Base-by-base conservation (phyloP, 2,113 vertebrate species). In the Alexandromys fortis region DNA sequence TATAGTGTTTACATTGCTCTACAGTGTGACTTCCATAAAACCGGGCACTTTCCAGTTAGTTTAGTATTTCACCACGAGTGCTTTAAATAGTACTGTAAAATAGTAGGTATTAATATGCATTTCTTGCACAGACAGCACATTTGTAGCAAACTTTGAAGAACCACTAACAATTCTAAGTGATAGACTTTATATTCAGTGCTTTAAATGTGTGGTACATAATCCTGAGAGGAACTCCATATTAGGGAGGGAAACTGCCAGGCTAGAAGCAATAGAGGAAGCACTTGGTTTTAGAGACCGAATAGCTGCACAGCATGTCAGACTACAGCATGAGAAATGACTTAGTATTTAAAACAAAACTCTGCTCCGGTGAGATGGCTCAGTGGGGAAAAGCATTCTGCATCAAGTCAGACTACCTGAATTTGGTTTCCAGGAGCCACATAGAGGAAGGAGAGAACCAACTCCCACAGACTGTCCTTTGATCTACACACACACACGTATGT, bases 141-240 rank as follows among this genome's bases (percentile, higher is more conserved):
- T 91, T 86, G 77, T 8, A 63, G 61, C 4, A 85, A 75, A 86
- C 33, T n/a, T 81, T 91, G 38, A 97, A 85, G 76, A 76, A 30
- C 58, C 73, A 67, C 45, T 72, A 93, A 93, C 35, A 85, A 45
- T 22, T 67, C 33, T 45, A 90, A 14, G 35, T 70, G 3, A 9
- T 26, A 49, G 8, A 47, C 45, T 30, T 68, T 75, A 88, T 78
- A 58, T 63, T 90, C 70, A 76, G 28, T 89, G 14, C 38, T 93
- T 95, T 81, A 79, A 76, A 42, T 72, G 7, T 58, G 24, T 83
- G 61, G 10, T 58, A 47, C 14, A 49, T 21, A 88, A 91, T 73
- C 38, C 72, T 67, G n/a, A 79, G 19, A 92, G 78, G n/a, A 83
- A 88, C 63, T 21, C 19, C 22, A 83, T 87, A 19, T 72, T 67